These are phyloP conservation scores for Ladona fulva DNA, from an alignment of 1,140 invertebrate genomes.

Conservation along the genomic window DNA sequence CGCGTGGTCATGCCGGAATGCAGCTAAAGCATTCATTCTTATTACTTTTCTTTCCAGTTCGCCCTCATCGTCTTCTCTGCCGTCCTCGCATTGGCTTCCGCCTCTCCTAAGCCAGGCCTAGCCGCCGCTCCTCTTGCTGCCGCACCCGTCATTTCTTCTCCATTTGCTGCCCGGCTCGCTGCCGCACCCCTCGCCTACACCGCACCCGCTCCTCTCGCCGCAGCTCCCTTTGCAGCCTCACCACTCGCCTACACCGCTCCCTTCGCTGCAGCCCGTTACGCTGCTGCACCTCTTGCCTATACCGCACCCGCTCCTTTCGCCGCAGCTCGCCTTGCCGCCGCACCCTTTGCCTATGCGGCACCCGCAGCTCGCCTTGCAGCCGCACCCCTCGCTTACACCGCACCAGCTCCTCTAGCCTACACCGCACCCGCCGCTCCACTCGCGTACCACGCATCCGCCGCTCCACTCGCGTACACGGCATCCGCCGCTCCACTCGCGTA, in stretches of 20 bases:
- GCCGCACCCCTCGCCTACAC: conserved; percentile 32
- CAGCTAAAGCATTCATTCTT: too few relatives aligned
- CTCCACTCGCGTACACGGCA: too few relatives aligned
- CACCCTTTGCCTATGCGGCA: conserved; percentile 20
- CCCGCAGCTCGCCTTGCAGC: conserved; percentile 15
- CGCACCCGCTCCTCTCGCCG: conserved; percentile 31
- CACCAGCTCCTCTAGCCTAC: too few relatives aligned
- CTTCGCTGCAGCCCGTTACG: too few relatives aligned
- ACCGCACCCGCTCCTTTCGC: conserved; percentile 34
- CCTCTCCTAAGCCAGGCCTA: conserved; percentile 20
- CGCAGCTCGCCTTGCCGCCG: conserved; percentile 26
- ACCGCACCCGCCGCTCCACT: too few relatives aligned
- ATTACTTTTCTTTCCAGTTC: not conserved
- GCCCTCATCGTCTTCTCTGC: not conserved
- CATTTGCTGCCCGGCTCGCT: too few relatives aligned
- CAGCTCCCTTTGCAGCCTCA: conserved; percentile 26
- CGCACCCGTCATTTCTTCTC: not conserved
- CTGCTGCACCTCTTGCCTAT: conserved; percentile 26
- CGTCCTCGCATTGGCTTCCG: not conserved
- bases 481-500: too few relatives aligned
- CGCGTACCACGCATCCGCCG: too few relatives aligned
- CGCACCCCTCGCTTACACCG: too few relatives aligned
- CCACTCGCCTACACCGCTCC: too few relatives aligned
- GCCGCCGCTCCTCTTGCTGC: conserved; percentile 29
- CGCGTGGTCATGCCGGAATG: too few relatives aligned